Conservation (phyloP, 2,888 invertebrate species). For the Strigamia crassipes region DNA sequence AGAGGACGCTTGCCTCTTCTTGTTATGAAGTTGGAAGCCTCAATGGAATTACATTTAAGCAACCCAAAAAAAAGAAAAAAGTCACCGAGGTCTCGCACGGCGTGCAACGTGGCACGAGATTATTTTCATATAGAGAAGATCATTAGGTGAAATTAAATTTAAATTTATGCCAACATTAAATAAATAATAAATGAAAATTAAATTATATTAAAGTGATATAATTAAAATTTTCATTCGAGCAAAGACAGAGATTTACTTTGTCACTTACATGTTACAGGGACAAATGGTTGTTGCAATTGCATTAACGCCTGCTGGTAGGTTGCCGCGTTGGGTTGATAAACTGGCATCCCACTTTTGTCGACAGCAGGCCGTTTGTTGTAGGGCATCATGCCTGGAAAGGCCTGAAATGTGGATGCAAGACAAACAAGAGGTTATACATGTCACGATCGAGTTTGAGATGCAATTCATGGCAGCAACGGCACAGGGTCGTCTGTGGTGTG, state of each 20-base stretch:
- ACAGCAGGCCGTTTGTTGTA: conserved; percentile 91
- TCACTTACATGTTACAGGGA: conserved; percentile 99
- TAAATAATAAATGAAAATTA: background rate
- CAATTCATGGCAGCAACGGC: conserved; percentile 1
- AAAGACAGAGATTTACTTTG: conserved; percentile 47
- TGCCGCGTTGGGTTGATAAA: conserved; percentile 82
- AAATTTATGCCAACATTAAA: conserved; percentile 6
- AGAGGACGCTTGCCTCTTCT: conserved; percentile 24
- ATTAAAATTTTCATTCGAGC: background rate
- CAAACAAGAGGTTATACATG: background rate
- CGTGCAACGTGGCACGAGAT: background rate
- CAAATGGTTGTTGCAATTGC: conserved; percentile 85
- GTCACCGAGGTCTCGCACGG: background rate
- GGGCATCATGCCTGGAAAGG: conserved; percentile 93
- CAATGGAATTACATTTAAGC: conserved; percentile 1
- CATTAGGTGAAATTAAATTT: conserved; percentile 10
- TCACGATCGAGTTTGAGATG: background rate
- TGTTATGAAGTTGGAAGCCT: conserved; percentile 27
- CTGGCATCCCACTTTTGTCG: conserved; percentile 94
- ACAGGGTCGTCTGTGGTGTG: conserved; percentile 23
- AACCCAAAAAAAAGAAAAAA: background rate
- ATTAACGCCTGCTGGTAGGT: conserved; percentile 86
- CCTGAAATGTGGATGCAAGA: conserved; percentile 65
- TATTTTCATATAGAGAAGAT: conserved; percentile 8
- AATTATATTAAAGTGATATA: background rate